phyloP scores from a whole-genome alignment of 2,797 vertebrate genomes.

The Carcharodon carcharias region DNA sequence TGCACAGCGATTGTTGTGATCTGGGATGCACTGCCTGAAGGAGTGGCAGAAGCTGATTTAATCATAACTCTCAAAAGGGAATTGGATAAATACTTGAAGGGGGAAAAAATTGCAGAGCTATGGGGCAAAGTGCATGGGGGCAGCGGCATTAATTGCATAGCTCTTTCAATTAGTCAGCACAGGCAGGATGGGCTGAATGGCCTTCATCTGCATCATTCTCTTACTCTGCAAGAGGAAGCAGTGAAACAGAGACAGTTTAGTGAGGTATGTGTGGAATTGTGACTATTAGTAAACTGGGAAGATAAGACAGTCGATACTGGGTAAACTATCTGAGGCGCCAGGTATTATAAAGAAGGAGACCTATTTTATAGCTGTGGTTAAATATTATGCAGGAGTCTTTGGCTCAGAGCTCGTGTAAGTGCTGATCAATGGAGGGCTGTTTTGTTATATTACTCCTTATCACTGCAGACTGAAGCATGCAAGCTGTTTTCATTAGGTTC shows the following conservation, averaged over 20 bases:
- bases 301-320: slow-evolving; percentile 29
- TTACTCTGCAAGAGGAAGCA: background rate
- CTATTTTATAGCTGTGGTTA: slow-evolving; percentile 31
- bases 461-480: slow-evolving; percentile 8
- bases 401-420: background rate
- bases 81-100: background rate
- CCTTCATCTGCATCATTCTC: background rate
- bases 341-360: slow-evolving; percentile 29
- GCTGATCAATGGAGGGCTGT: background rate
- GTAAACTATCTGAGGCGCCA: slow-evolving; percentile 31
- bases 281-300: background rate
- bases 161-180: background rate
- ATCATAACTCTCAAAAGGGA: background rate
- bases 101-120: background rate
- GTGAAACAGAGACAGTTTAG: background rate
- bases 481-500: slow-evolving; percentile 23
- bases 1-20: background rate
- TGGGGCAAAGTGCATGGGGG: background rate
- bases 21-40: background rate
- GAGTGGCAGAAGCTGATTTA: background rate
- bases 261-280: slow-evolving; percentile 32
- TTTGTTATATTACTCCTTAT: slow-evolving; percentile 23
- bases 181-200: background rate
- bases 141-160: background rate
- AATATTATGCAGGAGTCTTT: slow-evolving; percentile 34